These are phyloP conservation scores for Lordiphosa collinella DNA, from an alignment of 1,140 invertebrate species.

Conservation along the genomic window DNA sequence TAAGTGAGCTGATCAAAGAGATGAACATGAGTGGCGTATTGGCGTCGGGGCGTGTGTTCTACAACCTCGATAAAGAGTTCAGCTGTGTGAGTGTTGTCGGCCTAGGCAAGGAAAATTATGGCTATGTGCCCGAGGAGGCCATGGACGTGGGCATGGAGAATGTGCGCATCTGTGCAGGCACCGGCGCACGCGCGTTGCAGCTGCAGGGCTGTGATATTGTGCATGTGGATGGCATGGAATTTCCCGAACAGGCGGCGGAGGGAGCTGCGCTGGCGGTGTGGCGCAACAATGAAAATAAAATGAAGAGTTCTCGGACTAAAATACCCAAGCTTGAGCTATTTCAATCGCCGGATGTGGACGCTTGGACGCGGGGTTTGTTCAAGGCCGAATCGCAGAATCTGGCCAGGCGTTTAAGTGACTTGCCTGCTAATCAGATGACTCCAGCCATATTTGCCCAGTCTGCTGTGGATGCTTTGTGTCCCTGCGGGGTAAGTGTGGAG, in stretches of 20 bases:
- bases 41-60: constrained; percentile 82
- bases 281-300: constrained; percentile 84
- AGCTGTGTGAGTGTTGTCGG: constrained; percentile 84
- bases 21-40: constrained; percentile 57
- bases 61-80: constrained; percentile 83
- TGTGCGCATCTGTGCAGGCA: constrained; percentile 80
- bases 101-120: constrained; percentile 83
- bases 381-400: constrained; percentile 92
- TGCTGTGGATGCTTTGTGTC: constrained; percentile 80
- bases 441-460: constrained; percentile 89
- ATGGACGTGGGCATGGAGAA: constrained; percentile 83
- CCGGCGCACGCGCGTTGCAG: constrained; percentile 82
- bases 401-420: constrained; percentile 88
- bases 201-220: constrained; percentile 82
- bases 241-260: constrained; percentile 88
- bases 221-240: constrained; percentile 86
- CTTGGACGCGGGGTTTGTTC: constrained; percentile 87
- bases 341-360: constrained; percentile 79
- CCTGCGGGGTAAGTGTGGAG: constrained; percentile 83
- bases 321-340: constrained; percentile 81
- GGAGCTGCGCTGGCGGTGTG: constrained; percentile 84
- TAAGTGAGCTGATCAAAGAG: constrained; percentile 54
- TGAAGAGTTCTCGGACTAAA: constrained; percentile 80
- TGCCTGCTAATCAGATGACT: constrained; percentile 92
- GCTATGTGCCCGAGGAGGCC: constrained; percentile 83